These are phyloP conservation scores for Hirundichthys speculiger DNA, from an alignment of 2,113 vertebrate species.

Conservation along the genomic window DNA sequence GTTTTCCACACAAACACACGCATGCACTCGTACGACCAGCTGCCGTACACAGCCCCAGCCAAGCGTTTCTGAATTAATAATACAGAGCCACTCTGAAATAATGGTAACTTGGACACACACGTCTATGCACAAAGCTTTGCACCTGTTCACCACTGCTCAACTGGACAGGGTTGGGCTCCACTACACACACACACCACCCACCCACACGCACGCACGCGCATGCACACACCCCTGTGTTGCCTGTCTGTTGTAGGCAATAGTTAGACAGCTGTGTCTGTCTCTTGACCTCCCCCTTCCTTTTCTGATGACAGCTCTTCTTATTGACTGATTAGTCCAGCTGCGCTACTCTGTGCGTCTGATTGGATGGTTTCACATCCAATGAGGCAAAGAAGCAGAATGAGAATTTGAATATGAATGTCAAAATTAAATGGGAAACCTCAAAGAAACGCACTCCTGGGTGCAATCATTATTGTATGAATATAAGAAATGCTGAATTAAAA, in stretches of 20 bases:
- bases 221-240: slow-evolving; percentile 43
- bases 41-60: slow-evolving; percentile 72
- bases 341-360: slow-evolving; percentile 27
- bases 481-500: too few relatives aligned
- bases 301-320: slow-evolving; percentile 55
- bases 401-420: slow-evolving; percentile 62
- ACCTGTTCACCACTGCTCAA: slow-evolving; percentile 78
- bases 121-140: slow-evolving; percentile 67
- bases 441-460: slow-evolving; percentile 9
- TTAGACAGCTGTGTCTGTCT: slow-evolving; percentile 72
- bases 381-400: slow-evolving; percentile 13
- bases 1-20: slow-evolving; percentile 54
- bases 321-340: slow-evolving; percentile 64
- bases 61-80: slow-evolving; percentile 83
- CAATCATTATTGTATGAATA: not conserved
- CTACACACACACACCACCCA: not conserved
- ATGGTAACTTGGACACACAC: slow-evolving; percentile 62
- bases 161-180: slow-evolving; percentile 59
- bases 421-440: not conserved
- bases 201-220: slow-evolving; percentile 19
- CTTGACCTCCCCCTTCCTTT: slow-evolving; percentile 47
- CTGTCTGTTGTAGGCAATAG: slow-evolving; percentile 64
- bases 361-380: slow-evolving; percentile 46
- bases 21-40: slow-evolving; percentile 70
- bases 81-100: slow-evolving; percentile 77